Conservation (phyloP, 2,113 vertebrate genomes). For the Pao palembangensis region DNA sequence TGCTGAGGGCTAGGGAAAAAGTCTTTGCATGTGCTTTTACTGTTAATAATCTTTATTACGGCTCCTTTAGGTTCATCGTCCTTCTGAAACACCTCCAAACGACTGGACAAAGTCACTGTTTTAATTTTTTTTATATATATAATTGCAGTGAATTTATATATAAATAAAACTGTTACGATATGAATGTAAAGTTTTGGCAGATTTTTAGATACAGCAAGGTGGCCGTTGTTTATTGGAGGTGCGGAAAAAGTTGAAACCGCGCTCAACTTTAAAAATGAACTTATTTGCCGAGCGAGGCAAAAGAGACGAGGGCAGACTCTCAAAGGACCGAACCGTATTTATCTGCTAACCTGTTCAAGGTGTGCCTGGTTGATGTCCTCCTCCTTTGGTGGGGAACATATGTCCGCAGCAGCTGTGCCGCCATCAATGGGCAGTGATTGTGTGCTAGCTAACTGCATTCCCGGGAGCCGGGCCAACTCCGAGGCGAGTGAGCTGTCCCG, state of each 20-base stretch:
- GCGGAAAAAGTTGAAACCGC: constrained; percentile 47
- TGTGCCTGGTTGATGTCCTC: constrained; percentile 73
- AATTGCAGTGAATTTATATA: too few species aligned
- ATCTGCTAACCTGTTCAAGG: constrained; percentile 77
- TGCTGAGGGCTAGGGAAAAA: constrained; percentile 58
- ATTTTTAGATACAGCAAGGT: constrained; percentile 21
- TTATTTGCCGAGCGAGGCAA: constrained; percentile 68
- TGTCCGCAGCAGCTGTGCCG: constrained; percentile 78
- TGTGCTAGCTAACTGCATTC: constrained; percentile 69
- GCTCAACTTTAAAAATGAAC: constrained; percentile 31
- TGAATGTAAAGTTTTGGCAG: too few species aligned
- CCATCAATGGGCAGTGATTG: constrained; percentile 71
- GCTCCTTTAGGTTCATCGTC: constrained; percentile 43
- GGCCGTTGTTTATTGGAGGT: too few species aligned
- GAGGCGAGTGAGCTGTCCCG: constrained; percentile 69
- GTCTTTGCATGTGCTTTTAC: constrained; percentile 57
- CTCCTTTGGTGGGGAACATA: constrained; percentile 75
- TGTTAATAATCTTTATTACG: constrained; percentile 56
- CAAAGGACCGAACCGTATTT: constrained; percentile 70
- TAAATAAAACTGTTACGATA: too few species aligned
- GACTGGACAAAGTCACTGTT: constrained; percentile 11
- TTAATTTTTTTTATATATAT: too few species aligned
- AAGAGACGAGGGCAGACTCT: constrained; percentile 64
- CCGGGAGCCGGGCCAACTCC: constrained; percentile 73
- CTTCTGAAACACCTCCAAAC: constrained; percentile 34